Base-by-base conservation (phyloP, 2,113 vertebrate species). In the Casuarius casuarius region DNA sequence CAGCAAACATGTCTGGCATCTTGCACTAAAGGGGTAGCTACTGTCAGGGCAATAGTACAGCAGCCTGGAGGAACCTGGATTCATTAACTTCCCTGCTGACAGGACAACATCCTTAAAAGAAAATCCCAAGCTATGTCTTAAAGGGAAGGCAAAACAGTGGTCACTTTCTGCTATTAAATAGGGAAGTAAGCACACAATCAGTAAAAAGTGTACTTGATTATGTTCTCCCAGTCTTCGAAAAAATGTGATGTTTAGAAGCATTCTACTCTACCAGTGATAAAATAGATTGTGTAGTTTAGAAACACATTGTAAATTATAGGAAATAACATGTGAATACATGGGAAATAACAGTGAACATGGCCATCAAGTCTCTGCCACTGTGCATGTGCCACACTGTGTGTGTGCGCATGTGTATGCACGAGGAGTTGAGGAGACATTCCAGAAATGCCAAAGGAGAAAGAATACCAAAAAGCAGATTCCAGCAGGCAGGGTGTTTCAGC, bases 381-480 rank as follows among this genome's bases (percentile, higher is more conserved):
- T 20, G 2, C 16, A 3, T 58, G 10, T 33, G 12, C 46, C 19
- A 48, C 46, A 19, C 46, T 13, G 10, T 26, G 46, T 3, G 8
- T 15, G 14, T 2, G 1, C 12, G 2, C 4, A 12, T 3, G 9
- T n/a, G 40, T 6, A 29, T 29, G 10, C 20, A 7, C 3, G 18
- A 84, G 19, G n/a, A 66, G 12, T 0, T 65, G 33, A 3, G 4
- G 9, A 9, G 7, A 29, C 61, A 31, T 63, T 84, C 33, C 63
- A 84, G 59, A 74, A 81, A 70, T 11, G 11, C 28, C 10, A 12
- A 52, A 73, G 38, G 22, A 56, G 17, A 73, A 81, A 71, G 44
- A 56, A 17, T 14, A 61, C 2, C 14, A 46, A 66, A n/a, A 38
- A 52, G 9, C 1, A 0, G 46, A 71, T 71, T 71, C 52, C 71